A percentile compares a stretch with the other conserved stretches of the same genome.
Evolutionary conservation across 2,888 invertebrate genomes (phyloP).

Genomic region (Mimumesa dahlbomi): DNA sequence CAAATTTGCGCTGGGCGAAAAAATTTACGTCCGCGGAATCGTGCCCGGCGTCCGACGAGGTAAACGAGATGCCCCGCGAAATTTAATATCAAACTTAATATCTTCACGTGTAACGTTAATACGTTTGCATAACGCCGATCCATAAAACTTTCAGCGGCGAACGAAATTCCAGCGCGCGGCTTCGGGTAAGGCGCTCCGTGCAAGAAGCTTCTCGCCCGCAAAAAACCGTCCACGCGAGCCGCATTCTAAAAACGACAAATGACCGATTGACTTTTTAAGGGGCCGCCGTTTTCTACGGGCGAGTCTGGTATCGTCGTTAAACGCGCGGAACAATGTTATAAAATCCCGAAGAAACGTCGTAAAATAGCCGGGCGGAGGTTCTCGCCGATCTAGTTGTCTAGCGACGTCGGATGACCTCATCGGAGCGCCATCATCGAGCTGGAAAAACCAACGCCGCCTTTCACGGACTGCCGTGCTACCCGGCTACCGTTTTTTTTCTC

Average conservation of each 20-base stretch:
- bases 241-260: background rate
- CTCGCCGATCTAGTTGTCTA: conserved; percentile 69
- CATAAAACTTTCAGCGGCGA: background rate
- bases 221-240: background rate
- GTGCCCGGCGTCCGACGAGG: too few species aligned
- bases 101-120: too few species aligned
- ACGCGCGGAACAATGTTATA: background rate
- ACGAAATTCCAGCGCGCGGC: background rate
- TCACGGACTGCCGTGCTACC: conserved; percentile 57
- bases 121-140: background rate
- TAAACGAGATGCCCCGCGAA: too few species aligned
- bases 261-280: background rate
- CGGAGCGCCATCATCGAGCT: conserved; percentile 65
- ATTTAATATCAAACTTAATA: too few species aligned
- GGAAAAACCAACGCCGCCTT: conserved; percentile 74
- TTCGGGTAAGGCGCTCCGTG: too few species aligned
- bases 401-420: conserved; percentile 72
- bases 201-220: background rate
- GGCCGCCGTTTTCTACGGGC: background rate
- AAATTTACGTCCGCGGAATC: too few species aligned
- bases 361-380: conserved; percentile 36
- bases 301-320: background rate
- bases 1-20: too few species aligned
- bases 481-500: conserved; percentile 67
- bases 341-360: conserved; percentile 30